Conservation (phyloP, 2,797 vertebrate genomes). For the Hipposideros larvatus region DNA sequence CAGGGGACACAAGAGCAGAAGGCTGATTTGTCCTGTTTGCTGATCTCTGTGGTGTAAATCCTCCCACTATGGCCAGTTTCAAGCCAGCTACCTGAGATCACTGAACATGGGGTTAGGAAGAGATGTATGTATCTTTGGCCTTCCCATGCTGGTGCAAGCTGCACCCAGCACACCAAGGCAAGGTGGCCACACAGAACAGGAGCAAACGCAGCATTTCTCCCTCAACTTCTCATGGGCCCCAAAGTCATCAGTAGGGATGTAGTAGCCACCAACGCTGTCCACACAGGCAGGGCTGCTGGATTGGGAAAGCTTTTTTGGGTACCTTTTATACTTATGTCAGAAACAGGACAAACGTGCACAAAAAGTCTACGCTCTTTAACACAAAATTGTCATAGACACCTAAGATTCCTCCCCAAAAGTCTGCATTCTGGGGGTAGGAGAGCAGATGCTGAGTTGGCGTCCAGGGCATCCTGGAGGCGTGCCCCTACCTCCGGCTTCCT, state of each 20-base stretch:
- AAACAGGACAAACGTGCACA: background rate
- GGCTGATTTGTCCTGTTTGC: background rate
- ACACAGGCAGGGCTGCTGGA: background rate
- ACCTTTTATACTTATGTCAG: background rate
- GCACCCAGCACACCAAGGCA: background rate
- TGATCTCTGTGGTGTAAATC: background rate
- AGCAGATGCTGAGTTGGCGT: background rate
- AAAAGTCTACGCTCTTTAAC: background rate
- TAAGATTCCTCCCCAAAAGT: background rate
- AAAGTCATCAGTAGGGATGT: background rate
- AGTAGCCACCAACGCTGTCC: background rate
- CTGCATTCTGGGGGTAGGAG: background rate
- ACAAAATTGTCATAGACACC: background rate
- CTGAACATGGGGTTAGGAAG: background rate
- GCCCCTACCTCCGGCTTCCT: background rate
- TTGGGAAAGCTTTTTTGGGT: background rate
- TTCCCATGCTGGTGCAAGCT: background rate
- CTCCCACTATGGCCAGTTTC: background rate
- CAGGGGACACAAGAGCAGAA: background rate
- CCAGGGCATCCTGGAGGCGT: background rate
- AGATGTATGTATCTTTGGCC: background rate
- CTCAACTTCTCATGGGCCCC: background rate
- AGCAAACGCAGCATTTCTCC: background rate
- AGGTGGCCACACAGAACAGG: background rate
- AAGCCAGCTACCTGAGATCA: background rate